A percentile compares a stretch with the other conserved stretches of the same genome.
phyloP scores from a whole-genome alignment of 2,888 invertebrate genomes.

The Acronicta leporina region DNA sequence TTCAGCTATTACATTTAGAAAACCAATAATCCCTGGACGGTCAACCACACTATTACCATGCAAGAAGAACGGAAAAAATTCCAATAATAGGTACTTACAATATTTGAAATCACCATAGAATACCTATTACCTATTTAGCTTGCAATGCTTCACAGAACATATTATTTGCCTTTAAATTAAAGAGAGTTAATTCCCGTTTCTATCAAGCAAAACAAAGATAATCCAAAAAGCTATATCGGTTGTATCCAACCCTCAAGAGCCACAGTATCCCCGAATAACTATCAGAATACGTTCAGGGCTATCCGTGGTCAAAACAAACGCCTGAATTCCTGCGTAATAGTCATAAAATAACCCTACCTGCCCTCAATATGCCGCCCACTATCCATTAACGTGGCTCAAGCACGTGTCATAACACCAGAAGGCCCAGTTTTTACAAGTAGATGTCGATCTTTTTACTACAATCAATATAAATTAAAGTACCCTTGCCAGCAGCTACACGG shows the following conservation, averaged over 20 bases:
- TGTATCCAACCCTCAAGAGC: not conserved
- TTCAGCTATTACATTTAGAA: too few species aligned
- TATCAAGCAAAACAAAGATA: not conserved
- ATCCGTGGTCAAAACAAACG: constrained; percentile 6
- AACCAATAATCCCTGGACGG: too few species aligned
- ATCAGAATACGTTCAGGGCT: constrained; percentile 3
- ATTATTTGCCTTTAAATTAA: too few species aligned
- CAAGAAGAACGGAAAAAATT: too few species aligned
- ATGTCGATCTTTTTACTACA: too few species aligned
- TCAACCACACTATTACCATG: too few species aligned
- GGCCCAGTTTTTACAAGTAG: not conserved
- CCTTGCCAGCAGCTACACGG: too few species aligned
- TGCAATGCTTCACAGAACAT: too few species aligned
- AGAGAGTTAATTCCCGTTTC: not conserved
- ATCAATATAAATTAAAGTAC: too few species aligned
- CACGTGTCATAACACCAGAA: not conserved
- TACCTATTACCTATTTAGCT: too few species aligned
- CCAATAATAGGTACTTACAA: too few species aligned
- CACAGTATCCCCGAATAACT: not conserved
- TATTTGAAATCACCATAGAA: too few species aligned
- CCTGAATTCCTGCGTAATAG: constrained; percentile 8
- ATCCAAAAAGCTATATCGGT: not conserved
- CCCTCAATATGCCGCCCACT: constrained; percentile 12
- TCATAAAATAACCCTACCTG: constrained; percentile 32
- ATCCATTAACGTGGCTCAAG: constrained; percentile 19